Percentiles rank a stretch among this genome's conserved stretches.
Evolutionary conservation across 2,113 vertebrate species (phyloP).

Genomic region (Arothron firmamentum): DNA sequence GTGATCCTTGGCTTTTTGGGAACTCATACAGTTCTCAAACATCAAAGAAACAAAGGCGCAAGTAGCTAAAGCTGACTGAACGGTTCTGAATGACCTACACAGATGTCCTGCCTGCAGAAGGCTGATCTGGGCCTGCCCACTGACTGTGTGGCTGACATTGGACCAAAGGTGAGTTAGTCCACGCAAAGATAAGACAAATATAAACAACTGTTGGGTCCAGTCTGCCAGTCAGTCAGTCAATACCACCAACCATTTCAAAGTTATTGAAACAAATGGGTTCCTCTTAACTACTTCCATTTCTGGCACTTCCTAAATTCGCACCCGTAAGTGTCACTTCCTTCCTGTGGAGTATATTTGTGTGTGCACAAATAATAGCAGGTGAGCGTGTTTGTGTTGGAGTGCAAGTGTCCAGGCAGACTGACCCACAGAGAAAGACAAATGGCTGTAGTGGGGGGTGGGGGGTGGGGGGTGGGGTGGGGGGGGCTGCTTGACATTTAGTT

Average conservation of each 20-base stretch:
- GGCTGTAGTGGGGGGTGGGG: constrained; percentile 58
- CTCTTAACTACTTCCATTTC: background rate
- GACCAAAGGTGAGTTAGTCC: background rate
- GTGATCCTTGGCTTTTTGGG: background rate
- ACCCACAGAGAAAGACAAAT: constrained; percentile 69
- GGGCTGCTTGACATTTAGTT: constrained; percentile 65
- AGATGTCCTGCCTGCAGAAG: background rate
- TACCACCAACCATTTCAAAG: constrained; percentile 15
- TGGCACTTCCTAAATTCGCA: too few relatives aligned
- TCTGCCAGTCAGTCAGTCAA: constrained; percentile 12
- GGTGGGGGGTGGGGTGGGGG: too few relatives aligned
- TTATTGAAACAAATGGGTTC: background rate
- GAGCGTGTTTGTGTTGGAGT: constrained; percentile 19
- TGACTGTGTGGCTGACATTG: background rate
- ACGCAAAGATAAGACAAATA: constrained; percentile 21
- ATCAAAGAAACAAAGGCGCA: too few relatives aligned
- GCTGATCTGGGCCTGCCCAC: background rate
- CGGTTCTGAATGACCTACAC: background rate
- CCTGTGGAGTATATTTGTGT: constrained; percentile 8
- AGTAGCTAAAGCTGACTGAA: background rate
- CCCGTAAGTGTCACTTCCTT: background rate
- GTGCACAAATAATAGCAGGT: constrained; percentile 34
- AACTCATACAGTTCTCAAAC: background rate
- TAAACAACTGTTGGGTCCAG: constrained; percentile 28
- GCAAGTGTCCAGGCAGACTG: constrained; percentile 27